Conservation (phyloP, 1,140 invertebrate genomes). For the Parapsyche elsis region DNA sequence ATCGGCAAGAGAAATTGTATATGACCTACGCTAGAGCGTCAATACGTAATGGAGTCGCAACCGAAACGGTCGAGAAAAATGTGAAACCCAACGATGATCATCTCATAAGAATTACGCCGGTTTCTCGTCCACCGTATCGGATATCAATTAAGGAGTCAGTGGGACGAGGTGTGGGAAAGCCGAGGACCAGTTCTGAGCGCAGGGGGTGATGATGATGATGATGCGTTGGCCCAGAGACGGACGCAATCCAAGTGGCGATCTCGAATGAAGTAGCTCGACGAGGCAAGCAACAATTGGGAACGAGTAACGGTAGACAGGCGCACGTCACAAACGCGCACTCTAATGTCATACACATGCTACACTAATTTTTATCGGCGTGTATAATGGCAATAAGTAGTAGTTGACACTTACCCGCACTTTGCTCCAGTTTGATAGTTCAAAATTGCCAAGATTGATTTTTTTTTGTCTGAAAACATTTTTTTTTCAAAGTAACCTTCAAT, state of each 20-base stretch:
- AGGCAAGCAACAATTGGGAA: slow-evolving; percentile 31
- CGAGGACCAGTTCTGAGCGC: background rate
- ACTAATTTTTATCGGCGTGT: slow-evolving; percentile 17
- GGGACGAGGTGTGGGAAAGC: background rate
- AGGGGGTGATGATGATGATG: background rate
- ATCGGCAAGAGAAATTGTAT: background rate
- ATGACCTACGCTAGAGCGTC: background rate
- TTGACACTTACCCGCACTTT: no score
- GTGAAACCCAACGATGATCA: background rate
- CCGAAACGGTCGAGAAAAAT: background rate
- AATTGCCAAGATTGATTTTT: no score
- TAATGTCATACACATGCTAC: slow-evolving; percentile 25
- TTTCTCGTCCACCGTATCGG: no score
- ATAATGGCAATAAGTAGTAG: background rate
- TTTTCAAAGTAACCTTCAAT: no score
- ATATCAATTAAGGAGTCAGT: slow-evolving; percentile 6
- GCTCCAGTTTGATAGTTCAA: no score
- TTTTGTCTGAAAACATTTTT: no score
- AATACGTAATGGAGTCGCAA: background rate
- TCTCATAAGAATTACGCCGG: background rate
- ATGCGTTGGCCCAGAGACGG: background rate
- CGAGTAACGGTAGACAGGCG: slow-evolving; percentile 39
- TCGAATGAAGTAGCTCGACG: background rate
- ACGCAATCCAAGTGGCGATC: background rate
- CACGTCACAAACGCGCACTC: slow-evolving; percentile 24